Percentiles rank a stretch among this genome's conserved stretches.
phyloP scores from a whole-genome alignment of 2,888 invertebrate species.

The Nasonovia ribisnigri region DNA sequence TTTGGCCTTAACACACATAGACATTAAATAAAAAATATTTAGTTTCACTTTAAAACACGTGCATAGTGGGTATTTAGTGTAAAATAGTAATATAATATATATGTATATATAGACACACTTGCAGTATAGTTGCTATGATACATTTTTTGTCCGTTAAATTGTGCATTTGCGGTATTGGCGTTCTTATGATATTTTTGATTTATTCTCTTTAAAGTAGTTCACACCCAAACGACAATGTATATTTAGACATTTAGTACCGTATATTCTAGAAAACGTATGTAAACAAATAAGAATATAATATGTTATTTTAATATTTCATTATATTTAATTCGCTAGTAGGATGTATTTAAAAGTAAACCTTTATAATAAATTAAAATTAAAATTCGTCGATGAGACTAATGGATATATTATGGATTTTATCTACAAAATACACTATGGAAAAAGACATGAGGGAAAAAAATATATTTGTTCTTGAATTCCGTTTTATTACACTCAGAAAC shows the following conservation, averaged over 20 bases:
- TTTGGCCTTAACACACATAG: not conserved
- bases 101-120: not conserved
- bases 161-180: not conserved
- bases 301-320: slow-evolving; percentile 33
- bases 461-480: slow-evolving; percentile 47
- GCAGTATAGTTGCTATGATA: not conserved
- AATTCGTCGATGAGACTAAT: slow-evolving; percentile 55
- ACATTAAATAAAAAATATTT: not conserved
- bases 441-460: slow-evolving; percentile 27
- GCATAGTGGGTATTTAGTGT: not conserved
- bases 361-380: slow-evolving; percentile 46
- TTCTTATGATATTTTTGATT: not conserved
- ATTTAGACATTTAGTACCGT: not conserved
- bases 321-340: slow-evolving; percentile 46
- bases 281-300: slow-evolving; percentile 44
- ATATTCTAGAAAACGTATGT: not conserved
- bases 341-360: slow-evolving; percentile 44
- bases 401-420: slow-evolving; percentile 2
- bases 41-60: not conserved
- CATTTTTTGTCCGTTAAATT: not conserved
- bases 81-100: not conserved
- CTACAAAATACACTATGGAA: slow-evolving; percentile 25
- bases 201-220: not conserved
- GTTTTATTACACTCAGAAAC: slow-evolving; percentile 63
- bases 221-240: not conserved